phyloP scores from a whole-genome alignment of 2,888 invertebrate genomes.

The Onthophagus sagittarius region DNA sequence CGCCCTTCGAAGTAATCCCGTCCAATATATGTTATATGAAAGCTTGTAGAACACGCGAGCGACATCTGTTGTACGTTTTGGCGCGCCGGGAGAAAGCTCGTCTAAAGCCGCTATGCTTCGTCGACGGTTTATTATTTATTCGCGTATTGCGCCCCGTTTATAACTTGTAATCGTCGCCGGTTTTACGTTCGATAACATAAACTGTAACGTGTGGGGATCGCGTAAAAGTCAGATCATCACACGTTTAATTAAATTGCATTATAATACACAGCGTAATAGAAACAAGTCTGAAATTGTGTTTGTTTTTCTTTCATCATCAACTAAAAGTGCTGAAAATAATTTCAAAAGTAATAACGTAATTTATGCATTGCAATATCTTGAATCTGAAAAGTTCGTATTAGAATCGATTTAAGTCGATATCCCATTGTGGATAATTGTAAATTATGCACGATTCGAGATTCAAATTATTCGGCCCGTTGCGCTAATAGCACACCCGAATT shows the following conservation, averaged over 20 bases:
- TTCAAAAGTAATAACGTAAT: too few species aligned
- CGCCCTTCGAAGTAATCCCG: not conserved
- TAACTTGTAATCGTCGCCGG: not conserved
- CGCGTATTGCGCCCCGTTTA: not conserved
- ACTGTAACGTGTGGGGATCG: not conserved
- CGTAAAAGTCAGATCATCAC: too few species aligned
- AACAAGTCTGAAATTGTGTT: too few species aligned
- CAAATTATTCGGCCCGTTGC: conserved; percentile 23
- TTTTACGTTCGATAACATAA: not conserved
- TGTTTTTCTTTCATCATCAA: too few species aligned
- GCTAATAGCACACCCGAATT: conserved; percentile 24
- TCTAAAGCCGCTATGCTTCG: not conserved
- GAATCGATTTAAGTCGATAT: not conserved
- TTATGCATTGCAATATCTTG: not conserved
- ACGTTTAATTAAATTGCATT: too few species aligned
- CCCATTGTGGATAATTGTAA: conserved; percentile 20
- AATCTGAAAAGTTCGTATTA: not conserved
- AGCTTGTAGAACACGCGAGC: not conserved
- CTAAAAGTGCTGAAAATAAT: too few species aligned
- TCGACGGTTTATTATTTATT: not conserved
- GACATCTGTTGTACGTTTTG: not conserved
- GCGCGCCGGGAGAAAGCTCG: not conserved
- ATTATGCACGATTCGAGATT: conserved; percentile 25
- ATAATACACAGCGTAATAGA: too few species aligned
- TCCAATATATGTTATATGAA: not conserved